Conservation (phyloP, 2,797 vertebrate species). For the Sciurus carolinensis region DNA sequence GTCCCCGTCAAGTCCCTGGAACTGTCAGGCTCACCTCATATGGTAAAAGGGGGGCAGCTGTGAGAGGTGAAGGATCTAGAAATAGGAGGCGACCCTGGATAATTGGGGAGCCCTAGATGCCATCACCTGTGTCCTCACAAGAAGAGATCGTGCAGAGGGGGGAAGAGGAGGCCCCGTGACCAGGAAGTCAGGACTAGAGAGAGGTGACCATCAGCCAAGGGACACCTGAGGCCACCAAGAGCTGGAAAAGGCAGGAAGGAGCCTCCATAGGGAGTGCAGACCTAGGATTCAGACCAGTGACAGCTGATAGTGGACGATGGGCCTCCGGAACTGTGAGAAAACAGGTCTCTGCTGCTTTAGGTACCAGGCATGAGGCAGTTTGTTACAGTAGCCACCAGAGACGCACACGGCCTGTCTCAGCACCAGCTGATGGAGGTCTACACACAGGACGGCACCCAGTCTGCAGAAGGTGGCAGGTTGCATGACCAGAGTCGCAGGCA, state of each 20-base stretch:
- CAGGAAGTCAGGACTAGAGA: background rate
- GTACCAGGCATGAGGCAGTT: background rate
- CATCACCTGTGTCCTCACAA: background rate
- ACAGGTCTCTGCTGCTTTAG: no score
- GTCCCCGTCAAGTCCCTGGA: background rate
- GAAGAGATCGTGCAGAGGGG: rapidly evolving
- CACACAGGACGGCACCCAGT: background rate
- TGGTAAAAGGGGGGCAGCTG: background rate
- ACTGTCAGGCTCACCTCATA: background rate
- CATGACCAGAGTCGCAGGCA: background rate
- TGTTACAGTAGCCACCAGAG: background rate
- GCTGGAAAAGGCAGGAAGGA: background rate
- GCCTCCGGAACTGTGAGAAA: background rate
- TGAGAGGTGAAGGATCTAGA: background rate
- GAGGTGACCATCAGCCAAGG: background rate
- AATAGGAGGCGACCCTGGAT: background rate
- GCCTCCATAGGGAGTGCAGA: background rate
- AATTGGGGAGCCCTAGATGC: no score
- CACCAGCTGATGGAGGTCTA: background rate
- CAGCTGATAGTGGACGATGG: background rate
- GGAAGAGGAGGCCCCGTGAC: background rate
- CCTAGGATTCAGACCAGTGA: background rate
- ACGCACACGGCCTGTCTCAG: background rate
- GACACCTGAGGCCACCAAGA: background rate
- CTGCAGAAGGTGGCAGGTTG: background rate